Evolutionary conservation across 2,113 vertebrate genomes (phyloP).

Genomic region (Galemys pyrenaicus): DNA sequence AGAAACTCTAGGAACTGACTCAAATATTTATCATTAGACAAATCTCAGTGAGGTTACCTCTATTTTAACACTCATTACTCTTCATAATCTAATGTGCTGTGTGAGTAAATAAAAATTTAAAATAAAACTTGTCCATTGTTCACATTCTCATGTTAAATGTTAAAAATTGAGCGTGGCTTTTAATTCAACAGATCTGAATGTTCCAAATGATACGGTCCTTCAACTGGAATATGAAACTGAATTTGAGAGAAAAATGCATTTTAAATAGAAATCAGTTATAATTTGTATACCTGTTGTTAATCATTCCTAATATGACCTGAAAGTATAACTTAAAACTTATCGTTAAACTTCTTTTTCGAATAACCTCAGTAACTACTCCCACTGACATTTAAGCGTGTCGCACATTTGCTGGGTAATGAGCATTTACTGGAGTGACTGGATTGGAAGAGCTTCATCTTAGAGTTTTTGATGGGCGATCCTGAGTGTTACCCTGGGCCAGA

Average conservation of each 20-base stretch:
- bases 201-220: background rate
- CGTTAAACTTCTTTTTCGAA: background rate
- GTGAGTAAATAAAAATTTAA: background rate
- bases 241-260: constrained; percentile 3
- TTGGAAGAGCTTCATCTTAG: background rate
- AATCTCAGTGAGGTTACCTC: background rate
- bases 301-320: background rate
- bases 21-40: background rate
- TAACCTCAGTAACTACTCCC: background rate
- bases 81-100: background rate
- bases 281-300: background rate
- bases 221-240: background rate
- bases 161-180: background rate
- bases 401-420: background rate
- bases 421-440: background rate
- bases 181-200: background rate
- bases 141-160: background rate
- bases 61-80: background rate
- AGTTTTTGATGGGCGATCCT: background rate
- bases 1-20: background rate
- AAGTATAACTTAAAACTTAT: background rate
- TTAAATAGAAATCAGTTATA: background rate
- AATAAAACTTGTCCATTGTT: background rate
- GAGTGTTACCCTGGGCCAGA: background rate
- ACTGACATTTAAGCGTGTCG: background rate